These are phyloP conservation scores for Hemibagrus wyckioides DNA, from an alignment of 2,113 vertebrate species.

Conservation along the genomic window DNA sequence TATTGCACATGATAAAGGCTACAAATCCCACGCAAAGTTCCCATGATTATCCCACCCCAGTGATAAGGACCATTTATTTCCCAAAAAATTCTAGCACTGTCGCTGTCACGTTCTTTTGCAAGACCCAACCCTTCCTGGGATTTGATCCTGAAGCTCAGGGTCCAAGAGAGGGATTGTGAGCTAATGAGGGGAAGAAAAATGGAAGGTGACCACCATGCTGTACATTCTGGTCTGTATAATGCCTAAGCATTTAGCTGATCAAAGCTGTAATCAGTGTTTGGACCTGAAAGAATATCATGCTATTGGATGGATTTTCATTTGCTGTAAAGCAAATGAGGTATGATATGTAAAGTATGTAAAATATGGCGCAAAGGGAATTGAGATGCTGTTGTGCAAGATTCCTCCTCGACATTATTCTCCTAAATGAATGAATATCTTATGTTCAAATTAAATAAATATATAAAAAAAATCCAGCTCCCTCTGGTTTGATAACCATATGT, in stretches of 20 bases:
- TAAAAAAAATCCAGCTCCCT: slow-evolving; percentile 13
- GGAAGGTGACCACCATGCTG: background rate
- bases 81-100: no score
- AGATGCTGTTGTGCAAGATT: background rate
- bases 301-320: background rate
- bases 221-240: background rate
- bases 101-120: no score
- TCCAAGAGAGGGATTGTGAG: background rate
- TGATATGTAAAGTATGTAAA: background rate
- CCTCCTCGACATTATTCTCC: background rate
- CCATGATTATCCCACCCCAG: background rate
- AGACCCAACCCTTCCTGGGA: no score
- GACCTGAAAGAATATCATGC: background rate
- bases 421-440: background rate
- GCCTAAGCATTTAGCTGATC: background rate
- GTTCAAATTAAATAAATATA: slow-evolving; percentile 52
- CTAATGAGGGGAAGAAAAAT: background rate
- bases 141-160: background rate
- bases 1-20: background rate
- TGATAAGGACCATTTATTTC: background rate
- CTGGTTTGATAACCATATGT: slow-evolving; percentile 85
- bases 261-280: background rate
- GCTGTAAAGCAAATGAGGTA: background rate
- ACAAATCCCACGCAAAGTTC: background rate
- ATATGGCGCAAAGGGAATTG: background rate